These are phyloP conservation scores for Bombyx huttoni DNA, from an alignment of 2,888 invertebrate genomes.

Conservation along the genomic window DNA sequence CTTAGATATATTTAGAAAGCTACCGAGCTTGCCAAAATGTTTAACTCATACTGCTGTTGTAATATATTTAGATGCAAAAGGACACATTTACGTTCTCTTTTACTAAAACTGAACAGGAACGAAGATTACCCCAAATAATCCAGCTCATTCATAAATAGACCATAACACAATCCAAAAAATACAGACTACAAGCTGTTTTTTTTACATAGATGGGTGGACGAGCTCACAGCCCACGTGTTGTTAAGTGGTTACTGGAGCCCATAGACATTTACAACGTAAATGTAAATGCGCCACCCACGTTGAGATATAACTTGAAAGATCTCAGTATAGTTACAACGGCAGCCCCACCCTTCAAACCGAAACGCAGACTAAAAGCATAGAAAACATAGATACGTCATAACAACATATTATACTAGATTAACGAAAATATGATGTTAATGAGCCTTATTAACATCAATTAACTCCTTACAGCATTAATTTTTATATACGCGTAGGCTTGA, in stretches of 20 bases:
- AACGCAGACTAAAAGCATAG: too few relatives aligned
- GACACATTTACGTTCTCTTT: not conserved
- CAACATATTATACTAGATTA: not conserved
- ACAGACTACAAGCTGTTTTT: not conserved
- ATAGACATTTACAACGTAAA: too few relatives aligned
- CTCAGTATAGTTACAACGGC: too few relatives aligned
- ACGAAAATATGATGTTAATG: not conserved
- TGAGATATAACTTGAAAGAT: too few relatives aligned
- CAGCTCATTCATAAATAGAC: not conserved
- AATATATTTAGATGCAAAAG: not conserved
- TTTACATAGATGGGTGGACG: too few relatives aligned
- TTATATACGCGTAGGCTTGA: conserved; percentile 4
- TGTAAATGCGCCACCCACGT: too few relatives aligned
- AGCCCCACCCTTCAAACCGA: too few relatives aligned
- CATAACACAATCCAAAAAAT: not conserved
- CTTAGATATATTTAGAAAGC: not conserved
- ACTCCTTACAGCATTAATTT: conserved; percentile 12
- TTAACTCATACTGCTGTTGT: not conserved
- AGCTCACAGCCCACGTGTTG: too few relatives aligned
- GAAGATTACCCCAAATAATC: not conserved
- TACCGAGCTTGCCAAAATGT: not conserved
- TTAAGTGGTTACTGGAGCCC: too few relatives aligned
- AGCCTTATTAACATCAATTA: conserved; percentile 17
- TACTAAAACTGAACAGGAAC: not conserved
- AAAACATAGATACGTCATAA: too few relatives aligned